Evolutionary conservation across 2,888 invertebrate genomes (phyloP).

Genomic region (Hypercompe scribonia): DNA sequence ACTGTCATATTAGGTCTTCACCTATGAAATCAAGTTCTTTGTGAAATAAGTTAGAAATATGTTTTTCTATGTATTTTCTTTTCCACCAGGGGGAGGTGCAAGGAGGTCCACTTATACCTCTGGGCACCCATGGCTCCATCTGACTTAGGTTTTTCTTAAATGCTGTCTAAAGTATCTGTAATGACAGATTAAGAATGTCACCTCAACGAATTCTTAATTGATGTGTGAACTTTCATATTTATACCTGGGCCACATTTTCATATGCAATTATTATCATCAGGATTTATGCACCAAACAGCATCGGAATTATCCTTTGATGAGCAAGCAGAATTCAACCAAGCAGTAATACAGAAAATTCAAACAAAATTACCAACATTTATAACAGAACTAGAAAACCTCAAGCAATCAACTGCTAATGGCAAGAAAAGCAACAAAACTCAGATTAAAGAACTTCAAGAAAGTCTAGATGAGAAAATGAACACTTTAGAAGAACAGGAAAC

Average conservation of each 20-base stretch:
- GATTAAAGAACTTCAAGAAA: slow-evolving; percentile 69
- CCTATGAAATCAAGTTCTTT: no score
- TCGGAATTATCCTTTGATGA: slow-evolving; percentile 77
- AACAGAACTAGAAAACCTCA: slow-evolving; percentile 67
- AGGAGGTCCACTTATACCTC: no score
- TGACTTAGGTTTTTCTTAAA: no score
- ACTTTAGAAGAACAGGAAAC: slow-evolving; percentile 74
- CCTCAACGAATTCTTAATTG: no score
- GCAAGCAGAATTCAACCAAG: slow-evolving; percentile 77
- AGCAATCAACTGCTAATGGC: slow-evolving; percentile 46
- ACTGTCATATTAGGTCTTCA: no score
- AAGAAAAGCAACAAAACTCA: slow-evolving; percentile 61
- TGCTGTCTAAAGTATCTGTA: no score
- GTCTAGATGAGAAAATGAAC: slow-evolving; percentile 71
- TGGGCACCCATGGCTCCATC: no score
- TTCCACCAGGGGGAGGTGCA: no score
- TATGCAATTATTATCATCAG: slow-evolving; percentile 52
- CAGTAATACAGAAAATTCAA: slow-evolving; percentile 73
- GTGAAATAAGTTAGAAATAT: no score
- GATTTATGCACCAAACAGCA: slow-evolving; percentile 73
- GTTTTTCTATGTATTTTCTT: no score
- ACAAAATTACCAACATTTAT: slow-evolving; percentile 69
- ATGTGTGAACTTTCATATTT: neutral
- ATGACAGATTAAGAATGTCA: no score
- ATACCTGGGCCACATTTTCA: neutral